These are phyloP conservation scores for Eilema depressum DNA, from an alignment of 2,888 invertebrate species.

Conservation along the genomic window DNA sequence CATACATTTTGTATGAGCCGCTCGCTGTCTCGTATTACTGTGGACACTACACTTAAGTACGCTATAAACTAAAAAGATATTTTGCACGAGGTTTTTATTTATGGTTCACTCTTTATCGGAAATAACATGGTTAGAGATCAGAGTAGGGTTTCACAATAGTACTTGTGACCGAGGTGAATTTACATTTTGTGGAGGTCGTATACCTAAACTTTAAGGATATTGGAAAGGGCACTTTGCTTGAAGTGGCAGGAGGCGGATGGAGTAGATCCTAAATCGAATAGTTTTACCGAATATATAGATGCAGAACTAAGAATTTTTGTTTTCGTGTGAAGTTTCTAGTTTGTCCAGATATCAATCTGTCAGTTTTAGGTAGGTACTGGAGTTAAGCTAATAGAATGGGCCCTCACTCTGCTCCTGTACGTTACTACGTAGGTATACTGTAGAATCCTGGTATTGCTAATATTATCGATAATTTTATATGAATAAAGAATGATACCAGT, in stretches of 20 bases:
- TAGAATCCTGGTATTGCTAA: too few relatives aligned
- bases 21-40: slow-evolving; percentile 8
- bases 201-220: slow-evolving; percentile 10
- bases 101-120: slow-evolving; percentile 10
- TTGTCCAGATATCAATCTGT: too few relatives aligned
- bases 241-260: neutral
- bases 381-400: too few relatives aligned
- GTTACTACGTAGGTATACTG: too few relatives aligned
- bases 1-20: slow-evolving; percentile 53
- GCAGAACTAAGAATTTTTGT: neutral
- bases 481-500: neutral
- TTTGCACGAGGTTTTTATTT: slow-evolving; percentile 18
- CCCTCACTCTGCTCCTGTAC: too few relatives aligned
- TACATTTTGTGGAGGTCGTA: slow-evolving; percentile 13
- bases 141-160: slow-evolving; percentile 10
- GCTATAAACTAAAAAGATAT: neutral
- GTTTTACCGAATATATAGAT: neutral
- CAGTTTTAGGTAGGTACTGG: too few relatives aligned
- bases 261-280: neutral
- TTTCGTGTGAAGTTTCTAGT: too few relatives aligned
- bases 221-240: neutral
- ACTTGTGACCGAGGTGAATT: slow-evolving; percentile 8
- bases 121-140: slow-evolving; percentile 6
- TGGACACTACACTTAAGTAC: slow-evolving; percentile 4
- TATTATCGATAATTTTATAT: neutral